These are phyloP conservation scores for Drosophila mayaguana DNA, from an alignment of 2,888 invertebrate species.

Conservation along the genomic window DNA sequence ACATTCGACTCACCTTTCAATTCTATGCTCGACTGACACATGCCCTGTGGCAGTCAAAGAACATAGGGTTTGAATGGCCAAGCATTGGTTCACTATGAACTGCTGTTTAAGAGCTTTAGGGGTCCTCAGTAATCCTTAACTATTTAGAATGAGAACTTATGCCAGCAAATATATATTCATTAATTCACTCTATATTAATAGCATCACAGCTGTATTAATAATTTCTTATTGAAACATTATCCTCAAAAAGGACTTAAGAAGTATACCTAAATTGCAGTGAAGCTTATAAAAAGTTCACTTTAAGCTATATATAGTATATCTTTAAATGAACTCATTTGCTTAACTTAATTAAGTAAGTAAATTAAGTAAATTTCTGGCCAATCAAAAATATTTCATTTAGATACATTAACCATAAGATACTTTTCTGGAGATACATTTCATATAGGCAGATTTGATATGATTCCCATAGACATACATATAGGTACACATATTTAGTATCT, in stretches of 20 bases:
- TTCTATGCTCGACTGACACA: not conserved
- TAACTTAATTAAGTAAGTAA: no score
- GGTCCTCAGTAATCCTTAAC: not conserved
- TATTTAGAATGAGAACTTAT: not conserved
- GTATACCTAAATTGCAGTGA: no score
- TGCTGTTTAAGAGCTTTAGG: not conserved
- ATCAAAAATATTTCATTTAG: not conserved
- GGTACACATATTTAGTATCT: not conserved
- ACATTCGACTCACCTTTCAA: not conserved
- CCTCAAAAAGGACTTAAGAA: no score
- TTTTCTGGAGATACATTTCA: not conserved
- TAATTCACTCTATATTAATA: no score
- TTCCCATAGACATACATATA: no score
- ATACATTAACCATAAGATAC: not conserved
- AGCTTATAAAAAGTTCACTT: no score
- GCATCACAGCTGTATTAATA: no score
- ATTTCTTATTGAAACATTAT: no score
- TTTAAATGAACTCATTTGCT: no score
- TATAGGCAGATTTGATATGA: not conserved
- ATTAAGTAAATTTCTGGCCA: no score
- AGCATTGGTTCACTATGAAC: not conserved
- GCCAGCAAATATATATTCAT: not conserved
- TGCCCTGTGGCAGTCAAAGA: not conserved
- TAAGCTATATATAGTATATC: no score
- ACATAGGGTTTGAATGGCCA: no score